Evolutionary conservation across 2,888 invertebrate genomes (phyloP), one percentile per base, ranked within the genome.

Genomic region (Limnephilus auricula): DNA sequence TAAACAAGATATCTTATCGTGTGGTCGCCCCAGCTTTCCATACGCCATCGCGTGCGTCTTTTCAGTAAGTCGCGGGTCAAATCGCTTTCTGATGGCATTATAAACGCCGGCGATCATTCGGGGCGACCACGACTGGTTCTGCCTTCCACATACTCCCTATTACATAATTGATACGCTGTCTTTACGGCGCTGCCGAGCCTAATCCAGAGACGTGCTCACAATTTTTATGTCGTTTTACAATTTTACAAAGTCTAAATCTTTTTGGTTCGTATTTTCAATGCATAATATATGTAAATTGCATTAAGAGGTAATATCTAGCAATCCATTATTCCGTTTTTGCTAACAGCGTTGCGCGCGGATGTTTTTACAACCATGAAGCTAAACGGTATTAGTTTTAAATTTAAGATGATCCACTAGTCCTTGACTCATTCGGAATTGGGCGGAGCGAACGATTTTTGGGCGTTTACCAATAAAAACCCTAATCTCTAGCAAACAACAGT

Each of bases 31-130:
- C 65, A 25, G 25, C 25, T 3, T 65, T 65, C 65, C 25, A 6
- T 65, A n/a, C 25, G 65, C 80, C 80, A 30, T 85, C 40, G 85
- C 85, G 30, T 85, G 85, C 40, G 30, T 30, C 40, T 34, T 37
- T 85, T 15, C 85, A 85, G 40, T 84, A 40, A 37, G 30, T 34
- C 85, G 40, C 87, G 65, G 87, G 50, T 92, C 92, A 92, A 92
- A 92, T 92, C 92, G 92, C 85, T 92, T 92, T 92, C 92, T 92
- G 92, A 92, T 92, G 92, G 89, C 90, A 90, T 92, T 92, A 92
- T 92, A 92, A 92, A 92, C 90, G 89, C 89, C 13, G 82, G 25
- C 45, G 89, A 79, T 87, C 87, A 87, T 37, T 37, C 85, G 37
- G 37, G 30, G 40, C 85, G 85, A 45, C 85, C 45, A 40, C 37